phyloP scores from a whole-genome alignment of 2,797 vertebrate species.

The Phoeniculus purpureus region DNA sequence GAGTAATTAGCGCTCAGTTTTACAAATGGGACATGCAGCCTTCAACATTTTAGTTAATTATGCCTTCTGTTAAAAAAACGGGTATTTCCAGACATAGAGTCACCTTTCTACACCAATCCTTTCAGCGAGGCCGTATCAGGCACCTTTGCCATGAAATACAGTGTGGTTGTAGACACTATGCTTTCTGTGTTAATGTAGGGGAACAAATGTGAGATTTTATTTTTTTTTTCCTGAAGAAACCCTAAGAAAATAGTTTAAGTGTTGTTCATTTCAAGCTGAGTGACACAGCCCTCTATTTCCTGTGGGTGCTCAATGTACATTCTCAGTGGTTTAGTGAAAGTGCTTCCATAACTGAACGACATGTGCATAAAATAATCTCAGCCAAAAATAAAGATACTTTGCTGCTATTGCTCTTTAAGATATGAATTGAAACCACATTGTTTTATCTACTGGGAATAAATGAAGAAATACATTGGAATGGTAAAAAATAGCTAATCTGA shows the following conservation, averaged over 20 bases:
- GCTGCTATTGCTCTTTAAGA: constrained; percentile 1
- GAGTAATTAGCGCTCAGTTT: constrained; percentile 58
- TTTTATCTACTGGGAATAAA: constrained; percentile 29
- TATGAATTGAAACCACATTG: constrained; percentile 49
- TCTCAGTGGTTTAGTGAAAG: constrained; percentile 49
- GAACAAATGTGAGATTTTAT: constrained; percentile 65
- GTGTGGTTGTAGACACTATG: constrained; percentile 68
- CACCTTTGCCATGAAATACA: constrained; percentile 60
- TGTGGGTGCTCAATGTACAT: constrained; percentile 38
- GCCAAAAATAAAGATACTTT: constrained; percentile 31
- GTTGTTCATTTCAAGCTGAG: constrained; percentile 40
- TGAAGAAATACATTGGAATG: not conserved
- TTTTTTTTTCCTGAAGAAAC: constrained; percentile 9
- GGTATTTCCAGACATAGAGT: constrained; percentile 69
- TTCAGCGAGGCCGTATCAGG: constrained; percentile 67
- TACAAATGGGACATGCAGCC: constrained; percentile 26
- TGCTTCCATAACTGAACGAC: constrained; percentile 49
- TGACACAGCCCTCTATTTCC: constrained; percentile 32
- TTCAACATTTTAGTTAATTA: constrained; percentile 64
- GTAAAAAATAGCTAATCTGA: not conserved
- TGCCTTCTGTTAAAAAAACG: constrained; percentile 53
- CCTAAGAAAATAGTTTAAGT: constrained; percentile 20
- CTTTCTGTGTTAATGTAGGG: constrained; percentile 64
- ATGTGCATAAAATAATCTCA: constrained; percentile 41
- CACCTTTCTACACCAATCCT: constrained; percentile 51